Evolutionary conservation across 2,888 invertebrate genomes (phyloP).

Genomic region (Spialia ferax): DNA sequence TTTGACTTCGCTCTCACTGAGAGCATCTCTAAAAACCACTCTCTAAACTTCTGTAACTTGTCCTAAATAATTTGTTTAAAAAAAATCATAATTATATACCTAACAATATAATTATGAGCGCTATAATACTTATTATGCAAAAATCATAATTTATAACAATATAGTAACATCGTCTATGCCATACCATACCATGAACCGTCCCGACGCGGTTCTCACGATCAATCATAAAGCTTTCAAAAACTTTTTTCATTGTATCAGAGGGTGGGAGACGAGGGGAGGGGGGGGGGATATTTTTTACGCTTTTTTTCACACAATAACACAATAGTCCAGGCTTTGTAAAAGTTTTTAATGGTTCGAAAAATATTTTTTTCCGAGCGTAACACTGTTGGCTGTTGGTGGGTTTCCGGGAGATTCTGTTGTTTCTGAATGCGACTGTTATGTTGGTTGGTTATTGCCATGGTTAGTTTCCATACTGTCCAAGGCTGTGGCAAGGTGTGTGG

Average conservation of each 20-base stretch:
- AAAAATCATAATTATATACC: too few relatives aligned
- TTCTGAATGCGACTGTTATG: not conserved
- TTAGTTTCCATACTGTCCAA: too few relatives aligned
- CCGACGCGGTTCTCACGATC: slow-evolving; percentile 23
- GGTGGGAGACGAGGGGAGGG: slow-evolving; percentile 15
- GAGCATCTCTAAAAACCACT: too few relatives aligned
- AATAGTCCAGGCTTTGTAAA: slow-evolving; percentile 32
- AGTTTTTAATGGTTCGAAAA: slow-evolving; percentile 34
- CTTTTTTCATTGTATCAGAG: slow-evolving; percentile 35
- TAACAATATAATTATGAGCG: too few relatives aligned
- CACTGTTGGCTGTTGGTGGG: not conserved
- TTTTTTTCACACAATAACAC: slow-evolving; percentile 35
- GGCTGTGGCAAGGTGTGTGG: too few relatives aligned
- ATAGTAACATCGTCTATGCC: too few relatives aligned
- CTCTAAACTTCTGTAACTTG: too few relatives aligned
- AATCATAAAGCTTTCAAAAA: slow-evolving; percentile 36
- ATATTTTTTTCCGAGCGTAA: slow-evolving; percentile 11
- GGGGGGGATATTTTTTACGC: not conserved
- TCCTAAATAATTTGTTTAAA: too few relatives aligned
- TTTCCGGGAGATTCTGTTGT: not conserved
- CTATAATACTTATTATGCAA: too few relatives aligned
- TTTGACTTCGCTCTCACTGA: too few relatives aligned
- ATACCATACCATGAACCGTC: slow-evolving; percentile 1
- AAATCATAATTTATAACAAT: too few relatives aligned
- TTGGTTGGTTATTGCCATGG: too few relatives aligned